Conservation (phyloP, 2,113 vertebrate species). For the Pelobates fuscus region DNA sequence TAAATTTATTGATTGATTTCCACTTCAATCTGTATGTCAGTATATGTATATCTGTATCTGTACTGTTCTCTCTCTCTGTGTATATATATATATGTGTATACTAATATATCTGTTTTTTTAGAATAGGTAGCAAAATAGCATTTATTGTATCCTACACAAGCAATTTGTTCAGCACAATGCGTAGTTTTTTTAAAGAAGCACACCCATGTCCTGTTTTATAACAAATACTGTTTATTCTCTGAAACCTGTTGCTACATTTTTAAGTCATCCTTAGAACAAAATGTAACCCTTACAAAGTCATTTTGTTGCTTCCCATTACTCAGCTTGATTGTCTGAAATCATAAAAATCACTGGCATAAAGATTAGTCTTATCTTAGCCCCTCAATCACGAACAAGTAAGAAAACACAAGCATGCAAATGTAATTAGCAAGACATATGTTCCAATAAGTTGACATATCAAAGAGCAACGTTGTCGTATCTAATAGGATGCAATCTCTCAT, state of each 20-base stretch:
- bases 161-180: no score
- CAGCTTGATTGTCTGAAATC: constrained; percentile 23
- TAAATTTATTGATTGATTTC: no score
- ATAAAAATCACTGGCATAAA: constrained; percentile 30
- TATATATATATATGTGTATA: no score
- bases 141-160: no score
- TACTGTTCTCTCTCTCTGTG: no score
- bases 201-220: no score
- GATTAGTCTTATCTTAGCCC: constrained; percentile 14
- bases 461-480: constrained; percentile 15
- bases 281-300: constrained; percentile 15
- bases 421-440: constrained; percentile 48
- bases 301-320: constrained; percentile 12
- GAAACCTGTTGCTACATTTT: not conserved
- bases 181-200: no score
- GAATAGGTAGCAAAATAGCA: no score
- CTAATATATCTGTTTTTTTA: no score
- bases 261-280: not conserved
- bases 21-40: no score
- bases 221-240: no score
- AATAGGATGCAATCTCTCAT: constrained; percentile 48
- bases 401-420: constrained; percentile 47
- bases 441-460: constrained; percentile 46
- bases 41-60: no score
- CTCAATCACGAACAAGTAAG: constrained; percentile 31